phyloP scores from a whole-genome alignment of 2,888 invertebrate genomes.

The Caenorhabditis macrosperma region DNA sequence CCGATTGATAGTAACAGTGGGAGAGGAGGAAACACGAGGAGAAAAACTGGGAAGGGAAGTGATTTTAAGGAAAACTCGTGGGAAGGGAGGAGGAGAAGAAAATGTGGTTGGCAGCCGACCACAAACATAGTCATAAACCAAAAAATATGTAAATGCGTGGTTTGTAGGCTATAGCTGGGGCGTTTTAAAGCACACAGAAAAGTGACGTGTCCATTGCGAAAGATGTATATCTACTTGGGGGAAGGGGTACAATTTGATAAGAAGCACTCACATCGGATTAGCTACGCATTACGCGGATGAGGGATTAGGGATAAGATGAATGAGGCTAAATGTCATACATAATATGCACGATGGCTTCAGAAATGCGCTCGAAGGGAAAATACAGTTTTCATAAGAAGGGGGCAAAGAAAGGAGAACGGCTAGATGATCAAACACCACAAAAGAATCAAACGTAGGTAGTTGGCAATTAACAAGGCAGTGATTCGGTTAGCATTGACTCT shows the following conservation, averaged over 20 bases:
- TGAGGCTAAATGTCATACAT: not conserved
- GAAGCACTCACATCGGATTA: constrained; percentile 11
- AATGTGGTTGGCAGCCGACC: not conserved
- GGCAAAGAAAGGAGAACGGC: too few species aligned
- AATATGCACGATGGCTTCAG: too few species aligned
- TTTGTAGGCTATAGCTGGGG: constrained; percentile 40
- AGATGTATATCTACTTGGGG: constrained; percentile 22
- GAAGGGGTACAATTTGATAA: not conserved
- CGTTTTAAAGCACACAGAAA: constrained; percentile 8
- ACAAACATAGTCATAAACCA: constrained; percentile 25
- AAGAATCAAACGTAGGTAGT: not conserved
- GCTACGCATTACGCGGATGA: too few species aligned
- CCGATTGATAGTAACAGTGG: not conserved
- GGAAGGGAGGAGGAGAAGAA: not conserved
- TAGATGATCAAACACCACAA: too few species aligned
- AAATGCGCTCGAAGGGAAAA: too few species aligned
- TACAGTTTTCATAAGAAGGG: too few species aligned
- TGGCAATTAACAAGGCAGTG: not conserved
- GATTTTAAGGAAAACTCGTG: not conserved
- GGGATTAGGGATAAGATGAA: not conserved
- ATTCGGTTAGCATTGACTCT: constrained; percentile 11
- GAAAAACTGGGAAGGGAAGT: not conserved
- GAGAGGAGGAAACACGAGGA: not conserved
- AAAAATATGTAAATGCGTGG: constrained; percentile 30
- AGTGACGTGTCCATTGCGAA: constrained; percentile 36